Evolutionary conservation across 2,113 vertebrate species (phyloP).

Genomic region (Heteronetta atricapilla): DNA sequence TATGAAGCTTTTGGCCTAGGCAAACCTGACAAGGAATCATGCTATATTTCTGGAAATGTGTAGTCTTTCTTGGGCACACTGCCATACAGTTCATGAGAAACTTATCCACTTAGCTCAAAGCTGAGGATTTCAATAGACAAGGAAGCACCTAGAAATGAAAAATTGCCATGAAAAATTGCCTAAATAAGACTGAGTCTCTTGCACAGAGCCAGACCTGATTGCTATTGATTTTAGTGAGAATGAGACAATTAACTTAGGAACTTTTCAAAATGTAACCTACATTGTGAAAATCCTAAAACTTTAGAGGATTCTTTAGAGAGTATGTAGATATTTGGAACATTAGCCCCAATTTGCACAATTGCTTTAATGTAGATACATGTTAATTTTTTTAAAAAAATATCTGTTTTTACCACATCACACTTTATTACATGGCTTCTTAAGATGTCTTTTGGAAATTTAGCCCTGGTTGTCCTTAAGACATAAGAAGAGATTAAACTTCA

Average conservation of each 20-base stretch:
- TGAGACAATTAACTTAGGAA: background rate
- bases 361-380: background rate
- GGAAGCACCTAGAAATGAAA: background rate
- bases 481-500: conserved; percentile 56
- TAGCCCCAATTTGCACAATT: background rate
- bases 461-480: background rate
- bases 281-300: background rate
- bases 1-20: background rate
- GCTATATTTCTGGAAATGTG: background rate
- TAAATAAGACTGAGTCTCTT: background rate
- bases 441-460: background rate
- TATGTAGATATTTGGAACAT: background rate
- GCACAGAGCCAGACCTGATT: background rate
- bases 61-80: background rate
- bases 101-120: background rate
- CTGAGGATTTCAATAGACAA: background rate
- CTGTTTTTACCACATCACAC: background rate
- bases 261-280: background rate
- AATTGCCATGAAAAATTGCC: background rate
- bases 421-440: background rate
- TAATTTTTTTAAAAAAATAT: background rate
- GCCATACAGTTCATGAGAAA: background rate
- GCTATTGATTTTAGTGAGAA: background rate
- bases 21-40: background rate
- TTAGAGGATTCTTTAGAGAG: background rate